A percentile compares a stretch with the other conserved stretches of the same genome.
Evolutionary conservation across 1,140 invertebrate genomes (phyloP).

Genomic region (Brachionus sp.): DNA sequence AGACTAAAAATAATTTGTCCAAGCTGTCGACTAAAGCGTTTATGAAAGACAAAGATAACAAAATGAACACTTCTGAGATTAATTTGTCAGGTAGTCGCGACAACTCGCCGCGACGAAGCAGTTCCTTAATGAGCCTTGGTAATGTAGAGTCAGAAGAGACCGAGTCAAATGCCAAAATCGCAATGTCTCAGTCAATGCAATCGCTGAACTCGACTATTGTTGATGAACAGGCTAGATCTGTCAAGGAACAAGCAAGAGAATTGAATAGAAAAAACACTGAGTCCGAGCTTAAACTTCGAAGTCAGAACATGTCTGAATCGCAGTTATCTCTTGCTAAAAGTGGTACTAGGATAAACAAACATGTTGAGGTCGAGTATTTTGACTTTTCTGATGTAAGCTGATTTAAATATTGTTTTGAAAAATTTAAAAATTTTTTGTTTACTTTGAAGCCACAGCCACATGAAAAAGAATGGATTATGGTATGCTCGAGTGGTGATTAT

Average conservation of each 20-base stretch:
- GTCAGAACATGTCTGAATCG: neutral
- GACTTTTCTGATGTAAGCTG: slow-evolving; percentile 8
- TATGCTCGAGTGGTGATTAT: slow-evolving; percentile 38
- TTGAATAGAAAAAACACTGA: slow-evolving; percentile 31
- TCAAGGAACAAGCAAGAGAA: slow-evolving; percentile 42
- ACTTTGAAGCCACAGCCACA: neutral
- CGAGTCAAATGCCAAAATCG: neutral
- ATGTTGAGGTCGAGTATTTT: slow-evolving; percentile 2
- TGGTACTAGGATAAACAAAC: neutral
- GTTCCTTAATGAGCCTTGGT: neutral
- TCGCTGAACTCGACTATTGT: slow-evolving; percentile 10
- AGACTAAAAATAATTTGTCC: slow-evolving; percentile 31
- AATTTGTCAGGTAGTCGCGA: neutral
- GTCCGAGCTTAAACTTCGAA: neutral
- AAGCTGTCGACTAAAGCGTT: slow-evolving; percentile 12
- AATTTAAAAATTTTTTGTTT: neutral
- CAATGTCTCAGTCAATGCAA: neutral
- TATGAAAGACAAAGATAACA: neutral
- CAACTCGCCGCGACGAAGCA: neutral
- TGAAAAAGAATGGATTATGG: slow-evolving; percentile 43
- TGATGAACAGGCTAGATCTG: neutral
- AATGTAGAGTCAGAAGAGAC: neutral
- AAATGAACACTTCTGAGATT: neutral
- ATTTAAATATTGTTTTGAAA: neutral
- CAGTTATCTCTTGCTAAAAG: neutral